Evolutionary conservation across 2,797 vertebrate species (phyloP), one percentile per base, ranked within the genome.

Genomic region (Tapirus indicus): DNA sequence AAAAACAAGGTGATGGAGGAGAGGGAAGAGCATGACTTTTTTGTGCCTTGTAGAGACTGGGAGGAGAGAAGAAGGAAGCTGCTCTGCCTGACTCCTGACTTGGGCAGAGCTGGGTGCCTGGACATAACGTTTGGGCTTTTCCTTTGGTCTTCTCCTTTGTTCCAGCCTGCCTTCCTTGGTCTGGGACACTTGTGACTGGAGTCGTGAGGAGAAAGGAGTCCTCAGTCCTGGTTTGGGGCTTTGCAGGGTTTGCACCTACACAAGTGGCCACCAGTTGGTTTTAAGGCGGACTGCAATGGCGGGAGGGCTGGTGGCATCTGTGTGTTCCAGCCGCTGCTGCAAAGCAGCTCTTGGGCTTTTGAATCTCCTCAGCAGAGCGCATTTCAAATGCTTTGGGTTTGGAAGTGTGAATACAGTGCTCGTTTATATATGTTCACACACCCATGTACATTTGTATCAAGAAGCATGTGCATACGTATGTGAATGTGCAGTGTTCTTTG

Each of bases 371-470:
- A 79, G 74, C 68, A 83, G 75, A 29, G 52, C 1, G 4, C 71
- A 89, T 92, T 93, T 90, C 83, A 93, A 91, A 79, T 71, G 60
- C 72, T 93, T 82, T 90, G 79, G 92, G 75, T 96, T 89, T 95
- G 74, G 58, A 82, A 79, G 89, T 97, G 95, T 95, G 96, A 95
- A 72, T 23, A 16, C 52, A 88, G 83, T 69, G 25, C 58, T 92
- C 58, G 17, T 93, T 60, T 94, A 49, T 85, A 68, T 72, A 80
- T 90, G 78, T 72, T 82, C 79, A 77, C 91, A 94, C 83, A 64
- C 92, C 74, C n/a, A 0, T 94, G 7, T 92, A 66, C 27, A 20
- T 84, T 92, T 94, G 91, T 87, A 79, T 97, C 93, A 93, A 75
- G 83, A 95, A 91, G 75, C 35, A 8, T 94, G 94, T 80, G 86